Evolutionary conservation across 2,113 vertebrate genomes (phyloP), one percentile per base, ranked within the genome.

Genomic region (Crypturellus undulatus): DNA sequence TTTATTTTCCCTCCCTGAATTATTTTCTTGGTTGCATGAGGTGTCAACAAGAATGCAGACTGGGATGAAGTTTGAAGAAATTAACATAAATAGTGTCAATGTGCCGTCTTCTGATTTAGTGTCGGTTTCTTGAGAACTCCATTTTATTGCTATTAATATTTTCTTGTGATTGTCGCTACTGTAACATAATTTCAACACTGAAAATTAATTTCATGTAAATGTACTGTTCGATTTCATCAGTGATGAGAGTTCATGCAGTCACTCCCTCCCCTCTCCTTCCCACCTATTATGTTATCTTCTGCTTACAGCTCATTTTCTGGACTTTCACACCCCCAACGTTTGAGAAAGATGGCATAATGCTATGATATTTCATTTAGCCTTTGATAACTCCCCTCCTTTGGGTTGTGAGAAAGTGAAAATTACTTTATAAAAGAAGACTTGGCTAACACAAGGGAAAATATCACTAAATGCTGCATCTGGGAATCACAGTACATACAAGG

Each of bases 191-290:
- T 97, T 96, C 90, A 95, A 88, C 77, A 38, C 81, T 77, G 92
- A 88, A 97, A 96, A 93, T 97, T 96, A 97, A 93, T 97, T 96
- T 94, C 6, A 21, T 96, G 92, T 96, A 95, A 94, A 95, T 95
- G 89, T 71, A 82, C 82, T 91, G 89, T 95, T 92, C 81, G 59
- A 51, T 82, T 95, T 72, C 83, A 52, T 95, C 71, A 52, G 54
- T 20, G 10, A 67, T 71, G 79, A 96, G 71, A 80, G 73, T 76
- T 91, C 83, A 92, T 36, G 64, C 84, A 79, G 65, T 90, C 42
- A 54, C 42, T 92, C 88, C 80, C 71, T 94, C 92, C 73, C 45
- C 49, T 7, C 42, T 86, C 87, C 62, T 93, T 15, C 75, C 60
- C 85, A 84, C 52, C 75, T 56, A 28, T 80, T 83, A 62, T 85